Evolutionary conservation across 1,140 invertebrate species (phyloP).

Genomic region (Drosophila busckii): DNA sequence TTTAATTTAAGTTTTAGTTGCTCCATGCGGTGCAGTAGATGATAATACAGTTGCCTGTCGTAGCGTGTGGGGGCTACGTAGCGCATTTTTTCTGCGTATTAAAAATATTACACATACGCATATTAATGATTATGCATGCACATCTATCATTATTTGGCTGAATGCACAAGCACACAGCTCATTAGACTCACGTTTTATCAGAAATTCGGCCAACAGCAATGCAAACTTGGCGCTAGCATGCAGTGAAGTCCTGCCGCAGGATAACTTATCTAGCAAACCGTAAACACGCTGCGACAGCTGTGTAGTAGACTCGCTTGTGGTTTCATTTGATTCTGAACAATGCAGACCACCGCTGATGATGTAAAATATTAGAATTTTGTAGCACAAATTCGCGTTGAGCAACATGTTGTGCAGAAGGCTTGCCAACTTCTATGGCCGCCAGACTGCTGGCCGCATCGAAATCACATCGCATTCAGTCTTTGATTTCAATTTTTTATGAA

Average conservation of each 20-base stretch:
- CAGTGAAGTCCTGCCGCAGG: slow-evolving; percentile 18
- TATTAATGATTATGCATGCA: slow-evolving; percentile 31
- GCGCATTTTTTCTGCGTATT: slow-evolving; percentile 57
- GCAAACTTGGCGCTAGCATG: slow-evolving; percentile 54
- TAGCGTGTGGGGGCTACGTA: slow-evolving; percentile 54
- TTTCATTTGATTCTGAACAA: slow-evolving; percentile 1
- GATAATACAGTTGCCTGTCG: slow-evolving; percentile 58
- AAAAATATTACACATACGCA: slow-evolving; percentile 12
- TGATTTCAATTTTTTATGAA: slow-evolving; percentile 68
- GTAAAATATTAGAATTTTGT: slow-evolving; percentile 34
- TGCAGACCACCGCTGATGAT: slow-evolving; percentile 18
- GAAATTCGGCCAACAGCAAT: slow-evolving; percentile 52
- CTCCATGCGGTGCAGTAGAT: slow-evolving; percentile 53
- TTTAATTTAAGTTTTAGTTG: slow-evolving; percentile 18
- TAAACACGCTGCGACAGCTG: slow-evolving; percentile 48
- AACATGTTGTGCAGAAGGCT: slow-evolving; percentile 50
- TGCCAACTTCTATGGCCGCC: slow-evolving; percentile 35
- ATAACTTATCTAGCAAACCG: slow-evolving; percentile 43
- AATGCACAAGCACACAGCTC: slow-evolving; percentile 40
- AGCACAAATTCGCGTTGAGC: slow-evolving; percentile 21
- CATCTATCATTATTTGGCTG: slow-evolving; percentile 30
- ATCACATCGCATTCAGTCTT: slow-evolving; percentile 55
- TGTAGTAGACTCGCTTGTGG: slow-evolving; percentile 1
- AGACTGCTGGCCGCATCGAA: slow-evolving; percentile 30
- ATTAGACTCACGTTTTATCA: slow-evolving; percentile 68